Conservation (phyloP, 2,797 vertebrate genomes). For the Muraenolepis orangiensis region DNA sequence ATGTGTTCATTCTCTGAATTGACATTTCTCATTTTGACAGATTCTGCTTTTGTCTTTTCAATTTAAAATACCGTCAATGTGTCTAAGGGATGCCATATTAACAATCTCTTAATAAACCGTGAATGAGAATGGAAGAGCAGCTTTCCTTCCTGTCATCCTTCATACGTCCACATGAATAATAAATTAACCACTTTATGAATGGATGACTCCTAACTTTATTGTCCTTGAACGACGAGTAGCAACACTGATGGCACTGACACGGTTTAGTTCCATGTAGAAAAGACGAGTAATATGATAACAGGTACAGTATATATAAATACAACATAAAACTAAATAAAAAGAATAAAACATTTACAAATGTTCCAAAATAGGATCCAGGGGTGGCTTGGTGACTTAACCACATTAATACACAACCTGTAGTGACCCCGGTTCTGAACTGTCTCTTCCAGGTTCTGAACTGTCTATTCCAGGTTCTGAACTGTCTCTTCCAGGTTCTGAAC, state of each 20-base stretch:
- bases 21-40: not conserved
- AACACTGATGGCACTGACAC: not conserved
- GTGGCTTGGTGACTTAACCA: too few relatives aligned
- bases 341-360: not conserved
- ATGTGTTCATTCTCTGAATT: not conserved
- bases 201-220: not conserved
- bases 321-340: not conserved
- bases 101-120: not conserved
- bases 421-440: too few relatives aligned
- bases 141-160: not conserved
- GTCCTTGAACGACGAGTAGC: not conserved
- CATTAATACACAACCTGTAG: too few relatives aligned
- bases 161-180: not conserved
- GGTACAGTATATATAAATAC: not conserved
- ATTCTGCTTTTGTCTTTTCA: not conserved
- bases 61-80: not conserved
- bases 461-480: too few relatives aligned
- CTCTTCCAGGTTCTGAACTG: too few relatives aligned
- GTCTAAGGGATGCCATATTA: not conserved
- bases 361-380: too few relatives aligned
- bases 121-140: not conserved
- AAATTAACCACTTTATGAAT: not conserved
- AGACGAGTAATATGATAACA: not conserved
- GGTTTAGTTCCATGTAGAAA: not conserved
- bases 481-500: too few relatives aligned